phyloP scores from a whole-genome alignment of 92 coral and sea anemone genomes.

The Galaxea fascicularis region DNA sequence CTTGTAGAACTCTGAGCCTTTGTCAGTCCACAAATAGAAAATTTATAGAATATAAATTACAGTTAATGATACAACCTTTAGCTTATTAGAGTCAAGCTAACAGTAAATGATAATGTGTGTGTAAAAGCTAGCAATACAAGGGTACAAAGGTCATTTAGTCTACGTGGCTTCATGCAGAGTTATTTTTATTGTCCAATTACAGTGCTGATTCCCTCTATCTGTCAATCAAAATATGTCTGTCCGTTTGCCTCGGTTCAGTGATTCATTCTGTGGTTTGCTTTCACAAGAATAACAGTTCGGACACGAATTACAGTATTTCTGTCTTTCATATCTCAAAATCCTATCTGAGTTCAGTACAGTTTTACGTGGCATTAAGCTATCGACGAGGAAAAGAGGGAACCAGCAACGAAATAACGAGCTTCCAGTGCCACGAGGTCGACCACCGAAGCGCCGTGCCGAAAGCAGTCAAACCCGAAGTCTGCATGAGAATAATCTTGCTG shows the following conservation, averaged over 20 bases:
- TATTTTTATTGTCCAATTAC: constrained; percentile 6
- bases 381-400: no score
- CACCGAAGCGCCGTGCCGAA: no score
- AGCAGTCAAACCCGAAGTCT: no score
- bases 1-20: no score
- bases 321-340: no score
- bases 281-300: not conserved
- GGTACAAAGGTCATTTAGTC: not conserved
- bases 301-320: no score
- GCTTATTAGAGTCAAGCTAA: constrained; percentile 21
- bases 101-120: not conserved
- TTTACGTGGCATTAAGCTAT: no score
- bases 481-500: no score
- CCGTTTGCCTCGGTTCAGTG: constrained; percentile 10
- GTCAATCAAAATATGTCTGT: constrained; percentile 4
- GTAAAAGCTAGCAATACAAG: constrained; percentile 15
- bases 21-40: constrained; percentile 58
- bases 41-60: constrained; percentile 22
- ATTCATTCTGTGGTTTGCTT: not conserved
- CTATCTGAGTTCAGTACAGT: no score
- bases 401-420: no score
- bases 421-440: no score
- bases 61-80: constrained; percentile 21
- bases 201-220: not conserved
- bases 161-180: not conserved